A percentile compares a stretch with the other conserved stretches of the same genome.
Conservation (phyloP, 2,888 invertebrate genomes). For the Neoascia interrupta region DNA sequence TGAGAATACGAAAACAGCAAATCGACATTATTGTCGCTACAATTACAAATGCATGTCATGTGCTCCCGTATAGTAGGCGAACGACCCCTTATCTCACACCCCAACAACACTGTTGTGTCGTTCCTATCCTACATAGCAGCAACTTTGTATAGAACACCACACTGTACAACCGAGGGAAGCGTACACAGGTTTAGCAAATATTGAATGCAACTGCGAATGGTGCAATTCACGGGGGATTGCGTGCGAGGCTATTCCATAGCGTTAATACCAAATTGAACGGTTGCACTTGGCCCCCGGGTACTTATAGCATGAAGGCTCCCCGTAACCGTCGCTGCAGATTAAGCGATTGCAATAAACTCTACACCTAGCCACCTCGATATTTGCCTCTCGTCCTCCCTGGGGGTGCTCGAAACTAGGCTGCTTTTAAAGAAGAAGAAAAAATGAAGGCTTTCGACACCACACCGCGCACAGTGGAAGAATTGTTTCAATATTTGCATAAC, state of each 20-base stretch:
- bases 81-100: conserved; percentile 65
- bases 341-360: conserved; percentile 66
- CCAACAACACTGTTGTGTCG: background rate
- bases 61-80: conserved; percentile 44
- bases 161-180: conserved; percentile 41
- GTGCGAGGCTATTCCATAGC: conserved; percentile 57
- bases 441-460: background rate
- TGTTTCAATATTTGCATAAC: conserved; percentile 69
- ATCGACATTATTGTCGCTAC: conserved; percentile 53
- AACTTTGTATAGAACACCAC: no score
- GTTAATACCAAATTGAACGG: conserved; percentile 67
- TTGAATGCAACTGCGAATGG: conserved; percentile 35
- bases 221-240: conserved; percentile 44
- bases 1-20: conserved; percentile 43
- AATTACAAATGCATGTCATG: conserved; percentile 55
- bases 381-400: background rate
- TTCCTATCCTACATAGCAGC: no score
- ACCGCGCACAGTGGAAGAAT: conserved; percentile 35
- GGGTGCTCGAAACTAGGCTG: conserved; percentile 34
- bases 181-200: conserved; percentile 50
- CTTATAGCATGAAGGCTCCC: background rate
- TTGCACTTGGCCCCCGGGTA: conserved; percentile 65
- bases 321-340: conserved; percentile 41
- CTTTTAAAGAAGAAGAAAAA: conserved; percentile 15
- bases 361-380: conserved; percentile 27